phyloP scores from a whole-genome alignment of 2,797 vertebrate species.

The Alca torda region DNA sequence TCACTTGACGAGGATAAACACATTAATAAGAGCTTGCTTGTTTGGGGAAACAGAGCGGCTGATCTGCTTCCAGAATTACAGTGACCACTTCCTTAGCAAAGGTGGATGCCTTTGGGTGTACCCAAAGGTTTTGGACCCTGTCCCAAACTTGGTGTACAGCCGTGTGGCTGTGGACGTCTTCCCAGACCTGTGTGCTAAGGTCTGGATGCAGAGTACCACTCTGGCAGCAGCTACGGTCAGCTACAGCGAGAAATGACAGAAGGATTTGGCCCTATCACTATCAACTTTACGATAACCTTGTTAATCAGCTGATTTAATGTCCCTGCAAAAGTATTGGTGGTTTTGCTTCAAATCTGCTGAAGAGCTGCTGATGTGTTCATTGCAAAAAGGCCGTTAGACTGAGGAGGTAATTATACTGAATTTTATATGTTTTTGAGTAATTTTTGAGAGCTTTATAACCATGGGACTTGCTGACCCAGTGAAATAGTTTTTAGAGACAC shows the following conservation, averaged over 20 bases:
- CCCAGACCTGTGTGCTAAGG: not conserved
- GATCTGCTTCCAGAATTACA: not conserved
- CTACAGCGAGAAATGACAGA: not conserved
- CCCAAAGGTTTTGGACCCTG: not conserved
- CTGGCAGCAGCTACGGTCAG: not conserved
- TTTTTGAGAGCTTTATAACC: not conserved
- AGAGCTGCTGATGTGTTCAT: not conserved
- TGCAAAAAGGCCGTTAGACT: not conserved
- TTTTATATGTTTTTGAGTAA: not conserved
- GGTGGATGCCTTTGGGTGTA: not conserved
- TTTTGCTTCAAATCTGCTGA: not conserved
- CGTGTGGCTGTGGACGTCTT: accelerated
- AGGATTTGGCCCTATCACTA: not conserved
- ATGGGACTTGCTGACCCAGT: not conserved
- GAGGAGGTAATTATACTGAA: not conserved
- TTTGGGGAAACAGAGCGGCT: not conserved
- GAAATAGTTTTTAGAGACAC: not conserved
- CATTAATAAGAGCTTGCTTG: not conserved
- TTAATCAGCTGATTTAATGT: not conserved
- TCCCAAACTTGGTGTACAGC: not conserved
- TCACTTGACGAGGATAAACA: not conserved
- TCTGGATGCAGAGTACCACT: not conserved
- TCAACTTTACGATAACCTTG: accelerated
- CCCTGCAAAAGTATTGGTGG: not conserved
- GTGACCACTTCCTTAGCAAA: not conserved